phyloP scores from a whole-genome alignment of 2,113 vertebrate species.

The Strix aluco region DNA sequence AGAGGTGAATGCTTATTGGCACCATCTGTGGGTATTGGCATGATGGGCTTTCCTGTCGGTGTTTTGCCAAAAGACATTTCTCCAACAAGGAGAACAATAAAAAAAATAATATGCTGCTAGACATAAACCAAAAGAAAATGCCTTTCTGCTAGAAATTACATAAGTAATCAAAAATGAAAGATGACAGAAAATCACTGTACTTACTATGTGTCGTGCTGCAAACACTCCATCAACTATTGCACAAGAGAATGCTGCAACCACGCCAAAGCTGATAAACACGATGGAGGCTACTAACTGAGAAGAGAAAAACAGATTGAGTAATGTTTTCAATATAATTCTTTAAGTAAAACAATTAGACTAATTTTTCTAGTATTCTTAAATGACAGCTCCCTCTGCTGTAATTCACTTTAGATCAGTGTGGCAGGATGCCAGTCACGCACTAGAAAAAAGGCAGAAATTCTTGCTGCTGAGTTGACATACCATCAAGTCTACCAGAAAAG shows the following conservation, averaged over 20 bases:
- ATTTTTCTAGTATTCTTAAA: neutral
- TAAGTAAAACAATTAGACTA: neutral
- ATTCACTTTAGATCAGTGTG: neutral
- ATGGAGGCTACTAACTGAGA: slow-evolving; percentile 88
- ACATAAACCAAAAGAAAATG: neutral
- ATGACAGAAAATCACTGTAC: slow-evolving; percentile 57
- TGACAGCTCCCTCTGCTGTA: neutral
- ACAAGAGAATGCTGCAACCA: slow-evolving; percentile 90
- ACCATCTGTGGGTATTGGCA: neutral
- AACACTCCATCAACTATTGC: slow-evolving; percentile 91
- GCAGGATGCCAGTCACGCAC: neutral
- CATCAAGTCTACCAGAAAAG: neutral
- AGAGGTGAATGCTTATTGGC: neutral
- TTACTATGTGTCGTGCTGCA: slow-evolving; percentile 89
- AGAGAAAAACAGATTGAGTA: slow-evolving; percentile 11
- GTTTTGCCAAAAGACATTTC: neutral
- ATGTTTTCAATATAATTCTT: neutral
- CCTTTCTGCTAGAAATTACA: neutral
- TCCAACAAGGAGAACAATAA: neutral
- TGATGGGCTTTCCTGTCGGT: neutral
- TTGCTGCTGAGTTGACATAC: neutral
- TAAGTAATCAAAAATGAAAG: neutral
- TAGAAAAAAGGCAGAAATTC: neutral
- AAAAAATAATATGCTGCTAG: neutral
- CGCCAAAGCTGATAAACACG: slow-evolving; percentile 92